Base-by-base conservation (phyloP, 2,888 invertebrate species). In the Apomyelois bistriatella region DNA sequence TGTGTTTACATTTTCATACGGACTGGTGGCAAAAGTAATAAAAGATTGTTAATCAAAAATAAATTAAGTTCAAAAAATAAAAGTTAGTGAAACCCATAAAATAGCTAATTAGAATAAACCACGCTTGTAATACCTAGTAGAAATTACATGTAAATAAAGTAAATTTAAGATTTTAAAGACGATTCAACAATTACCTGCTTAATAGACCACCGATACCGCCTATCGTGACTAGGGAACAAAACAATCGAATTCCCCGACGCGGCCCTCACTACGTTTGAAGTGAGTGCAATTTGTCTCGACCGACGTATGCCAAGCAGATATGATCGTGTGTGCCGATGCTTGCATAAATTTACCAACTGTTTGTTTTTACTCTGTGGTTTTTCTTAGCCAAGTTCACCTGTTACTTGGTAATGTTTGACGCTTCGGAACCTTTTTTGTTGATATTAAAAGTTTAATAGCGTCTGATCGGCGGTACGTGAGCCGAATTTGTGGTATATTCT, bases 271-370 rank as follows among this genome's bases (percentile, higher is more conserved):
- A 76, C n/a, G n/a, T 83, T 83, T 83, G 82, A 84, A 80, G 84
- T 80, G 84, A 84, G 69, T 79, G 79, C 87, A 88, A 89, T 89
- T 89, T 89, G 89, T 88, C 87, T 81, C 71, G 60, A 59, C 68
- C 79, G 84, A 85, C 82, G 77, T 81, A 77, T 79, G 79, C 81
- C 82, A 82, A 82, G 79, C 79, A 83, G 87, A 88, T 87, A 89
- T 88, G 79, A 88, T 88, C 88, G 79, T 82, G 76, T 81, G 78
- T 79, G 75, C 66, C 74, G 66, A 77, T 75, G 76, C 78, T 79
- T 84, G 82, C 80, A 80, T 82, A 78, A 74, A 79, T 82, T 82
- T 71, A 78, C 73, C 64, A 79, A 79, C 85, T 82, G 79, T 70
- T 69, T 70, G 82, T 88, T 85, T 85, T 85, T 76, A 72, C 64